Conservation (phyloP, 2,113 vertebrate species). For the Hydrochoerus hydrochaeris region DNA sequence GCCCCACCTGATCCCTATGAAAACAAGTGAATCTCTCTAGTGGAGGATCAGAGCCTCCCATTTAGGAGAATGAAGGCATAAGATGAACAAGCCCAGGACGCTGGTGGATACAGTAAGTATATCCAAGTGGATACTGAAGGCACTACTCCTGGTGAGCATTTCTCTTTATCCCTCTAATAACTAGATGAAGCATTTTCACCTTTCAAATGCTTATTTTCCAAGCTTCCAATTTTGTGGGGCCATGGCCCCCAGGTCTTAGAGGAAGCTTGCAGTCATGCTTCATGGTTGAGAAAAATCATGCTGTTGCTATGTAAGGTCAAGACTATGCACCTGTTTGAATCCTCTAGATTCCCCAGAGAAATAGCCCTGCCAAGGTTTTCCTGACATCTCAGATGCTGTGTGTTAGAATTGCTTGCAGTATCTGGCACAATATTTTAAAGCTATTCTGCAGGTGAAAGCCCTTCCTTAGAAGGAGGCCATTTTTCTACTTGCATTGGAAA, state of each 20-base stretch:
- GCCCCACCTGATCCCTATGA: fast-evolving
- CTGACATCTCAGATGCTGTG: slow-evolving; percentile 12
- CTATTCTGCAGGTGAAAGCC: slow-evolving; percentile 52
- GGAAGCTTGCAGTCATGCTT: slow-evolving; percentile 45
- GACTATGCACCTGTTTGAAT: slow-evolving; percentile 60
- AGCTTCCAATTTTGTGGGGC: slow-evolving; percentile 70
- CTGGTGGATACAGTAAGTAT: neutral
- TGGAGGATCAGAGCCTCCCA: neutral
- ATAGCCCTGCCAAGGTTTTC: slow-evolving; percentile 64
- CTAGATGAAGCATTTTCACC: slow-evolving; percentile 50
- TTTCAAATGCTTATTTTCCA: slow-evolving; percentile 55
- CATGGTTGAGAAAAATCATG: slow-evolving; percentile 65
- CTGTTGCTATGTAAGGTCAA: slow-evolving; percentile 63
- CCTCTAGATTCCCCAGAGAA: slow-evolving; percentile 65
- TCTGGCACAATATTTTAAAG: slow-evolving; percentile 64
- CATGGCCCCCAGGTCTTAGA: slow-evolving; percentile 46
- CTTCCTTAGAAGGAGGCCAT: slow-evolving; percentile 42
- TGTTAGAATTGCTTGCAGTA: slow-evolving; percentile 26
- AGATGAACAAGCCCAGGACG: neutral
- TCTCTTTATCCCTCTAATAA: slow-evolving; percentile 18
- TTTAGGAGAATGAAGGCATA: neutral
- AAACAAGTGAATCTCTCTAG: neutral
- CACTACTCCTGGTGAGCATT: neutral
- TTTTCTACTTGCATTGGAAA: slow-evolving; percentile 61
- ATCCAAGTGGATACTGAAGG: neutral